These are phyloP conservation scores for Parnassius glacialis DNA, from an alignment of 2,888 invertebrate species.

Conservation along the genomic window DNA sequence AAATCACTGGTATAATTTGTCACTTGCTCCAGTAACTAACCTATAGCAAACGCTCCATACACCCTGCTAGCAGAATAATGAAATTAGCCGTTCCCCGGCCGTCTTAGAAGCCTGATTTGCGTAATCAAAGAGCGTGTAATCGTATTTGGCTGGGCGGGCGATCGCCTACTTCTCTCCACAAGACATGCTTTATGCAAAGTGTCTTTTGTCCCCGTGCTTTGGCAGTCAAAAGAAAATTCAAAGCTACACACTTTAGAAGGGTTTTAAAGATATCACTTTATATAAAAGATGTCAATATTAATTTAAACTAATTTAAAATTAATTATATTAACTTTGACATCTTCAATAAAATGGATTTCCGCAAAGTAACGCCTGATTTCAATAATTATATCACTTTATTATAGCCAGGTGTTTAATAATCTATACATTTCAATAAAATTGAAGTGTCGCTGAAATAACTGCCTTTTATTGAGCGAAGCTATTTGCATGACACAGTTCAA, in stretches of 20 bases:
- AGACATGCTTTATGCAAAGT: slow-evolving; percentile 21
- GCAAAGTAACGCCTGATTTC: no score
- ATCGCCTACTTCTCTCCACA: slow-evolving; percentile 27
- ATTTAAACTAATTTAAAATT: no score
- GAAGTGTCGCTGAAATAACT: no score
- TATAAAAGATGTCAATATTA: no score
- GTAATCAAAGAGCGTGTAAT: slow-evolving; percentile 66
- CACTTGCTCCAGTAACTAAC: slow-evolving; percentile 21
- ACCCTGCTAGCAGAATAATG: slow-evolving; percentile 48
- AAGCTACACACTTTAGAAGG: slow-evolving; percentile 16
- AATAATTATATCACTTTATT: no score
- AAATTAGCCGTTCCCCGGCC: slow-evolving; percentile 53
- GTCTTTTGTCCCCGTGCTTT: slow-evolving; percentile 18
- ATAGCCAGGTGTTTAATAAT: no score
- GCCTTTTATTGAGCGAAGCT: no score
- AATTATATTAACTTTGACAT: no score
- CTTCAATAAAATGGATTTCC: no score
- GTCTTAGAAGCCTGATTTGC: slow-evolving; percentile 65
- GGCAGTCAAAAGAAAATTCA: slow-evolving; percentile 21
- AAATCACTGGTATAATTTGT: no score
- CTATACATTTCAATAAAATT: no score
- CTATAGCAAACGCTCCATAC: slow-evolving; percentile 9
- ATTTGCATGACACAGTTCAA: no score
- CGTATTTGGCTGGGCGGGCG: slow-evolving; percentile 32
- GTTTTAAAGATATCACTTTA: slow-evolving; percentile 1